Evolutionary conservation across 2,113 vertebrate genomes (phyloP).

Genomic region (Pelvicachromis taeniatus): DNA sequence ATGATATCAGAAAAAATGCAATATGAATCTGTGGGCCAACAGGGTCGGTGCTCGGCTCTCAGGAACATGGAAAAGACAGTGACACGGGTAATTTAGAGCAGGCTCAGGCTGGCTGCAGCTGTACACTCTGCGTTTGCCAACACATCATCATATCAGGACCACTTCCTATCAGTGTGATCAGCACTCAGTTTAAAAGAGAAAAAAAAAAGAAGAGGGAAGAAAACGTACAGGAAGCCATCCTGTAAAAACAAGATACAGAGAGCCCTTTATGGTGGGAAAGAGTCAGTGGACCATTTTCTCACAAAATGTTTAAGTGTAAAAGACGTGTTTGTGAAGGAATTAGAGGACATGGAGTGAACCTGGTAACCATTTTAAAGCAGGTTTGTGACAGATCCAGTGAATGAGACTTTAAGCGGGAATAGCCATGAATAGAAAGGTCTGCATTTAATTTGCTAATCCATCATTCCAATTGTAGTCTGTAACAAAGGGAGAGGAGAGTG

Average conservation of each 20-base stretch:
- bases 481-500: conserved; percentile 61
- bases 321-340: conserved; percentile 5
- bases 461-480: conserved; percentile 60
- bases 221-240: conserved; percentile 29
- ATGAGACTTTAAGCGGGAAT: conserved; percentile 43
- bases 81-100: conserved; percentile 28
- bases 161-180: conserved; percentile 40
- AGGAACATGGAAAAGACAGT: conserved; percentile 7
- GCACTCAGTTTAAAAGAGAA: neutral
- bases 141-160: conserved; percentile 36
- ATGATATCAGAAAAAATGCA: neutral
- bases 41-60: conserved; percentile 8
- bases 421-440: conserved; percentile 56
- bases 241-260: conserved; percentile 40
- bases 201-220: neutral
- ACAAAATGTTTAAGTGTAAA: neutral
- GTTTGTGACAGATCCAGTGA: conserved; percentile 33
- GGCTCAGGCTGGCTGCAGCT: conserved; percentile 19
- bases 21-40: neutral
- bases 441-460: conserved; percentile 71
- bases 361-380: conserved; percentile 20
- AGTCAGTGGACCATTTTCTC: neutral
- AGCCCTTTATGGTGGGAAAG: neutral
- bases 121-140: conserved; percentile 19
- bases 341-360: conserved; percentile 13